phyloP scores from a whole-genome alignment of 1,140 invertebrate species.

The Drosophila melanogaster region DNA sequence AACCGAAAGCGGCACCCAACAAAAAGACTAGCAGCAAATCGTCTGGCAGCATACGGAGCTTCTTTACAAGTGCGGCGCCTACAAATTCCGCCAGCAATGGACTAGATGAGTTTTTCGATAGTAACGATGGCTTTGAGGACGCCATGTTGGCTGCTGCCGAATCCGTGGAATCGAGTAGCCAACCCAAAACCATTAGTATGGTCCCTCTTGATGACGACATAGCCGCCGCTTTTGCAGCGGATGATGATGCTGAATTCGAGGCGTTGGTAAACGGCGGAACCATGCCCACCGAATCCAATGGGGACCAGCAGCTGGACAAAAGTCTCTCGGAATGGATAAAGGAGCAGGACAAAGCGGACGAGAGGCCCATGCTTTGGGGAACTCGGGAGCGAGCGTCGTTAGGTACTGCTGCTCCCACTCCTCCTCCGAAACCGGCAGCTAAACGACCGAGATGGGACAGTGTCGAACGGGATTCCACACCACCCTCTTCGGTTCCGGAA shows the following conservation, averaged over 20 bases:
- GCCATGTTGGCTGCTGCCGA: constrained; percentile 50
- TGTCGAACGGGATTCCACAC: constrained; percentile 3
- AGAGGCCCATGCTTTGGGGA: constrained; percentile 60
- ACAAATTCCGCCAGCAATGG: neutral
- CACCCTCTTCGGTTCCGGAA: neutral
- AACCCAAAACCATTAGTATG: neutral
- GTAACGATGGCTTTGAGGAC: constrained; percentile 77
- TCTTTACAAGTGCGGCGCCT: constrained; percentile 16
- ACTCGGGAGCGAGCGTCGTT: constrained; percentile 28
- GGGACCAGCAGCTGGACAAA: constrained; percentile 15
- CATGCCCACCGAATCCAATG: neutral
- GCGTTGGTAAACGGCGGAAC: constrained; percentile 33
- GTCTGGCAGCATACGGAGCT: constrained; percentile 38
- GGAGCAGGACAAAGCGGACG: constrained; percentile 26
- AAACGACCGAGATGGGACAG: constrained; percentile 37
- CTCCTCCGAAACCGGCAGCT: constrained; percentile 36
- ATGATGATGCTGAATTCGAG: constrained; percentile 73
- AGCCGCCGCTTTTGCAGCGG: constrained; percentile 69
- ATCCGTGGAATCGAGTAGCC: constrained; percentile 10
- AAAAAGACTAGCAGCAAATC: constrained; percentile 4
- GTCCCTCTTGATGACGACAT: constrained; percentile 52
- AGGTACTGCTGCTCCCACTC: constrained; percentile 18
- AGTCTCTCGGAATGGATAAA: constrained; percentile 52
- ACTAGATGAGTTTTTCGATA: constrained; percentile 70
- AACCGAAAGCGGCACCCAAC: constrained; percentile 2